A percentile compares a stretch with the other conserved stretches of the same genome.
These are phyloP conservation scores for Latrodectus geometricus DNA, from an alignment of 1,140 invertebrate species.

Conservation along the genomic window DNA sequence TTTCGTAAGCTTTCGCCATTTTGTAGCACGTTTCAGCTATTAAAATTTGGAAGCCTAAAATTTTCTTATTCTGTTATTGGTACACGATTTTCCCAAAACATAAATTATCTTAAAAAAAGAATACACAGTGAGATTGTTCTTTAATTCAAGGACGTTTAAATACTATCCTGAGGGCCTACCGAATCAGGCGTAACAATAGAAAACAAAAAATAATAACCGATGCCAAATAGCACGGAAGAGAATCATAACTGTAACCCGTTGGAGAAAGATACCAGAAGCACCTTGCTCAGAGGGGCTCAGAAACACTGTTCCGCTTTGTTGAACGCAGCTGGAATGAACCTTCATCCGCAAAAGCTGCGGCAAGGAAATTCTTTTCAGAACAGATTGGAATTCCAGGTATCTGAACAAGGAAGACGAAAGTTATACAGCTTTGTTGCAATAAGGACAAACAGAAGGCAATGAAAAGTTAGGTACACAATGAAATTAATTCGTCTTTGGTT, in stretches of 20 bases:
- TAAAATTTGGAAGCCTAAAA: too few relatives aligned
- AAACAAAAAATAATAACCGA: constrained; percentile 13
- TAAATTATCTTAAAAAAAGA: background rate
- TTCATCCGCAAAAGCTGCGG: background rate
- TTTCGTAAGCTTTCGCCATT: too few relatives aligned
- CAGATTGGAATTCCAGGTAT: background rate
- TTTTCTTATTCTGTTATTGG: too few relatives aligned
- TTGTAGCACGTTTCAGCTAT: too few relatives aligned
- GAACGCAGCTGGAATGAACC: constrained; percentile 8
- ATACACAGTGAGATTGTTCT: background rate
- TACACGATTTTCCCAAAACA: background rate
- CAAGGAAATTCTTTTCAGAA: background rate
- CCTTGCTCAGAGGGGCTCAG: background rate
- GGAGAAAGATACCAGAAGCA: background rate
- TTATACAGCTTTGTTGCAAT: background rate
- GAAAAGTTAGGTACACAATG: too few relatives aligned
- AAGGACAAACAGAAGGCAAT: too few relatives aligned
- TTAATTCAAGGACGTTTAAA: background rate
- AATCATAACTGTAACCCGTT: constrained; percentile 56
- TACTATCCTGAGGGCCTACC: background rate
- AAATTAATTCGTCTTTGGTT: too few relatives aligned
- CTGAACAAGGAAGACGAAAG: background rate
- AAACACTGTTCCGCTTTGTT: constrained; percentile 46
- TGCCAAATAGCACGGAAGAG: constrained; percentile 53
- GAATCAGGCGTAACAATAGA: constrained; percentile 16